Percentiles rank a stretch among this genome's conserved stretches.
Conservation (phyloP, 2,113 vertebrate genomes). For the Ursus arctos region DNA sequence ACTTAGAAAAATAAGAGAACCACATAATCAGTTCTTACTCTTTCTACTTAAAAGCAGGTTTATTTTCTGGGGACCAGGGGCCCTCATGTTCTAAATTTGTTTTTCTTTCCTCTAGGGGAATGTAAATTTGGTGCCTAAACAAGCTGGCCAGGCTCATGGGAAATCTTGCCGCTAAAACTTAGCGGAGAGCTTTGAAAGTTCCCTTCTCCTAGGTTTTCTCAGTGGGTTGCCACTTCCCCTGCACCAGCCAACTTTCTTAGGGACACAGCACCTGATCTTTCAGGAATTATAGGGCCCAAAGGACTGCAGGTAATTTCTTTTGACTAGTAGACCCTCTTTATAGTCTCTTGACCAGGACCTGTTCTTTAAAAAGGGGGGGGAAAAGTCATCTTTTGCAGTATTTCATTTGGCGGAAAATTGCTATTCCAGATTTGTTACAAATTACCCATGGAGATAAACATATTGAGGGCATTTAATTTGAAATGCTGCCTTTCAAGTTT, state of each 20-base stretch:
- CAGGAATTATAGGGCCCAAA: conserved; percentile 1
- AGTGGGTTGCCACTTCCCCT: background rate
- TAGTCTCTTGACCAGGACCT: background rate
- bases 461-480: conserved; percentile 22
- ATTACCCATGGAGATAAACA: conserved; percentile 57
- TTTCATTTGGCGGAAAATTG: conserved; percentile 69
- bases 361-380: background rate
- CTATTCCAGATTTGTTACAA: conserved; percentile 54
- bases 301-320: conserved; percentile 53
- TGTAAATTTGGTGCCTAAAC: conserved; percentile 58
- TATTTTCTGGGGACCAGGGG: background rate
- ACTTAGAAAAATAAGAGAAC: conserved; percentile 32
- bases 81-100: background rate
- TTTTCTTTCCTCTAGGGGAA: conserved; percentile 46
- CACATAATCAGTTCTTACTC: background rate
- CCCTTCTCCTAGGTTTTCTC: background rate
- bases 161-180: conserved; percentile 12
- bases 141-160: background rate
- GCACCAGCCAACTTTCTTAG: background rate
- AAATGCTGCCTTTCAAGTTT: conserved; percentile 47
- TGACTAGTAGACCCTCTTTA: background rate
- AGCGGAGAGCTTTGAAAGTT: conserved; percentile 42
- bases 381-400: conserved; percentile 9
- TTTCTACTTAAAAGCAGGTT: conserved; percentile 26
- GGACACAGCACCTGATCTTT: background rate